Base-by-base conservation (phyloP, 2,113 vertebrate genomes). In the Xenopus laevis region DNA sequence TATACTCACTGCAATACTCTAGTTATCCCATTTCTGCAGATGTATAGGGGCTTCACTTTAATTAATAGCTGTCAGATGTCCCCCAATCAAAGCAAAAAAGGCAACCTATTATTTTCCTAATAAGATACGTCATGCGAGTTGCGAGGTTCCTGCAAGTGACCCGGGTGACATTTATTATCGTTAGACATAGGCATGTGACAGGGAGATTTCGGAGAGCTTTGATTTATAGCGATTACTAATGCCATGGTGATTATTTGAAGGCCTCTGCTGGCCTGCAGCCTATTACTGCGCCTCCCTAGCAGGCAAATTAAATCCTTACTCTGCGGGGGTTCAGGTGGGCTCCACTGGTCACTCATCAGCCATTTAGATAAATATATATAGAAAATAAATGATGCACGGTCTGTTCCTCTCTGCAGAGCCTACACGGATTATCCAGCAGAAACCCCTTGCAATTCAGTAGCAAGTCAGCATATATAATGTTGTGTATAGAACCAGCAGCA, bases 31-130 rank as follows among this genome's bases (percentile, higher is more conserved):
- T 40, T 40, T 40, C 33, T 40, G 33, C 33, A 40, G 33, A 50
- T 50, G 3, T 13, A 10, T 16, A 13, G 12, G 2, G 11, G 13
- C 47, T 13, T 50, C 59, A 23, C 69, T 76, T 63, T 76, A 69
- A 76, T 76, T 69, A 76, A 4, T 23, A 58, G 45, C 68, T 63
- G 65, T 69, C 66, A 69, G 59, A 47, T 30, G n/a, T 53, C 66
- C 13, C 66, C 66, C 47, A 58, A 52, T 40, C 47, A 68, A 75
- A 75, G 65, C 65, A 44, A 68, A 16, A 68, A 76, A 69, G 58
- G 66, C 46, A 69, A 61, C 58, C 73, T 69, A 69, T 76, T 76
- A 76, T 69, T 69, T 69, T 23, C n/a, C 33, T 76, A 76, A 76
- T 69, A 69, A 69, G 53, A 69, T 63, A 58, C 10, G 27, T 55